phyloP scores from a whole-genome alignment of 1,140 invertebrate genomes.

The Rhopalosiphum padi region DNA sequence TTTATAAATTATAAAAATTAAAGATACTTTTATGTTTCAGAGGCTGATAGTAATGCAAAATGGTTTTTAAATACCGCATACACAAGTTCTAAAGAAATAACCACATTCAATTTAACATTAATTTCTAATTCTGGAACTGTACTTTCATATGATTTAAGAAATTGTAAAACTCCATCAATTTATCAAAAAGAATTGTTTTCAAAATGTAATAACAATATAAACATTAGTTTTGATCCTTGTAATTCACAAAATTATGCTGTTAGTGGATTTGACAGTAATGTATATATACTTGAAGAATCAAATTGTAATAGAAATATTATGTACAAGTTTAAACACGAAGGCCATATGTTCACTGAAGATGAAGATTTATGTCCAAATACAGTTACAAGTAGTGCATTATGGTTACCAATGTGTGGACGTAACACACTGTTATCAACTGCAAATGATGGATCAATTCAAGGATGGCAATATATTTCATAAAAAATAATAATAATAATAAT shows the following conservation, averaged over 20 bases:
- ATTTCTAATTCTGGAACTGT: conserved; percentile 26
- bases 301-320: background rate
- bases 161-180: background rate
- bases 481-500: background rate
- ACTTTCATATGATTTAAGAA: conserved; percentile 37
- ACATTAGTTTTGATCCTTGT: background rate
- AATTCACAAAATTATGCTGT: conserved; percentile 23
- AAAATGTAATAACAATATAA: conserved; percentile 9
- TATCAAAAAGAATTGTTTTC: conserved; percentile 37
- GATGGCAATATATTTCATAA: conserved; percentile 57
- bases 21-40: background rate
- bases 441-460: conserved; percentile 56
- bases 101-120: conserved; percentile 25
- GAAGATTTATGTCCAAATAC: conserved; percentile 23
- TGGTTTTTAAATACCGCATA: conserved; percentile 47
- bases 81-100: conserved; percentile 24
- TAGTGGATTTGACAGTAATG: conserved; percentile 56
- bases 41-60: background rate
- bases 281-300: conserved; percentile 44
- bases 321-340: conserved; percentile 56
- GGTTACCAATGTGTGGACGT: conserved; percentile 48
- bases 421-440: conserved; percentile 44
- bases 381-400: conserved; percentile 41
- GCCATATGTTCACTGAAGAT: conserved; percentile 50
- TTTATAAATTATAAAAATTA: no score